Evolutionary conservation across 2,797 vertebrate species (phyloP), one percentile per base, ranked within the genome.

Genomic region (Allochrocebus solatus): DNA sequence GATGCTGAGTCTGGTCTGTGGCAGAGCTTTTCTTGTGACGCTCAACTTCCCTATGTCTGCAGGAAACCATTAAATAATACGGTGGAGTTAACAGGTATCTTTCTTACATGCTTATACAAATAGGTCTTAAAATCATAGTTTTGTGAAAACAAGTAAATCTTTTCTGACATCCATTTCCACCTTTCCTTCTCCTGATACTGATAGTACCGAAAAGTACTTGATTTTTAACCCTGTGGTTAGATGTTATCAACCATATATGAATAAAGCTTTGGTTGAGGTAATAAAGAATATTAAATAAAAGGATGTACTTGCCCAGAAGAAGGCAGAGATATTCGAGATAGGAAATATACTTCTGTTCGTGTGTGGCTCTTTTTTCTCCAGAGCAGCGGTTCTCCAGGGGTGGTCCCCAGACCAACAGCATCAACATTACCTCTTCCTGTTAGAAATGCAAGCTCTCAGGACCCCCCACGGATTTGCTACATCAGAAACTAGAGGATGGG

Each of bases 31-130:
- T 98, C 98, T 0, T 99, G 99, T 96, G 99, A 98, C 93, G 98
- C 97, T 33, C 97, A 82, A 8, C 98, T 99, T 97, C 99, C 99
- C 0, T 99, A 99, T 92, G 70, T 99, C 98, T 99, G 99, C 98
- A 99, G 99, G 98, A 99, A 99, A 97, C 98, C 96, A 0, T 17
- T 99, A 41, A 99, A 98, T 22, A 80, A 97, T 26, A 97, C 98
- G 30, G 41, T 90, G 1, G 95, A 97, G 8, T 36, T 97, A 53
- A 83, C 99, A 98, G 99, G 99, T 99, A 98, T 78, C 50, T 24
- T 88, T 86, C 75, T 78, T 30, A 19, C 14, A 87, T 79, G 2
- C 70, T 93, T 64, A 14, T 12, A 19, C 75, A 82, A 76, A 84
- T 36, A 55, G 36, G 4, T 89, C 61, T 78, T 88, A 50, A 85